Percentiles rank a stretch among this genome's conserved stretches.
Conservation (phyloP, 2,888 invertebrate genomes). For the Neria commutata region DNA sequence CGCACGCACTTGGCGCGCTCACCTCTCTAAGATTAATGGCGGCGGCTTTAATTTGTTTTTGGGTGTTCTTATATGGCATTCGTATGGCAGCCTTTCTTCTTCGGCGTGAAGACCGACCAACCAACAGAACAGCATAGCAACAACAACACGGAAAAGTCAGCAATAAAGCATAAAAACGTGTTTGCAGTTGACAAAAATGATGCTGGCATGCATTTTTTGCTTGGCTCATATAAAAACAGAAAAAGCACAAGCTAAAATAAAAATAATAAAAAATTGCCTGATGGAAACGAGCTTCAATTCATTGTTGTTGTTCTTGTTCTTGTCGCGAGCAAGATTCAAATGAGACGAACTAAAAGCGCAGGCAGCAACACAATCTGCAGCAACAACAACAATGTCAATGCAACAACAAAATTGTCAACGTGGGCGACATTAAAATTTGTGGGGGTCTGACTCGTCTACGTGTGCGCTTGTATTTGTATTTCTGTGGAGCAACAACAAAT, state of each 20-base stretch:
- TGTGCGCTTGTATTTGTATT: no score
- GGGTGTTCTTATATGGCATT: slow-evolving; percentile 40
- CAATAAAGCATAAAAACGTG: slow-evolving; percentile 27
- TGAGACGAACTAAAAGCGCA: no score
- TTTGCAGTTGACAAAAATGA: slow-evolving; percentile 31
- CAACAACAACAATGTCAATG: background rate
- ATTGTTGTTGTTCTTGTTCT: background rate
- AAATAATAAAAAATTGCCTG: no score
- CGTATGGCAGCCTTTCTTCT: background rate
- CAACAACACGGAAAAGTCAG: background rate
- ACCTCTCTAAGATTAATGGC: slow-evolving; percentile 51
- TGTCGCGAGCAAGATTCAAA: no score
- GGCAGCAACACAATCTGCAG: background rate
- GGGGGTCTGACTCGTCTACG: no score
- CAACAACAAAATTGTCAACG: slow-evolving; percentile 19
- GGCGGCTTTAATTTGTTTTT: slow-evolving; percentile 52
- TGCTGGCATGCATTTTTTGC: slow-evolving; percentile 19
- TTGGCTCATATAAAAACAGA: background rate
- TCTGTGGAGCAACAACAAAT: no score
- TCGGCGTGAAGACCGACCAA: background rate
- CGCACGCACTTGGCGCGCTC: slow-evolving; percentile 20
- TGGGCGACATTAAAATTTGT: slow-evolving; percentile 25
- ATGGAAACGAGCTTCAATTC: no score
- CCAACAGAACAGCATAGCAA: background rate
- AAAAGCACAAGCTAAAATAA: background rate